A percentile compares a stretch with the other conserved stretches of the same genome.
Conservation (phyloP, 2,113 vertebrate species). For the Forbesichthys agassizii region DNA sequence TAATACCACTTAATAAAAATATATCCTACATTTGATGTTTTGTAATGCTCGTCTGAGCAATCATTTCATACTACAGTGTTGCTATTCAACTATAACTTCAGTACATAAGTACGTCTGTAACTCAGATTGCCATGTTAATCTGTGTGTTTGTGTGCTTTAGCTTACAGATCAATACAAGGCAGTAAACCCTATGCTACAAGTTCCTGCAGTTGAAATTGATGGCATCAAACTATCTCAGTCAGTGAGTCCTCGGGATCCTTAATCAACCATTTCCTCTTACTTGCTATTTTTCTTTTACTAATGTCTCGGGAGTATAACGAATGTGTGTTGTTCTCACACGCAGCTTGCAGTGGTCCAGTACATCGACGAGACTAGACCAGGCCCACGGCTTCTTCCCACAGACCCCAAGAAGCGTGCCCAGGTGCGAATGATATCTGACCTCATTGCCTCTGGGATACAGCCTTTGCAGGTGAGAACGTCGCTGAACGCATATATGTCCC, state of each 20-base stretch:
- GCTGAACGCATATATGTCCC: not conserved
- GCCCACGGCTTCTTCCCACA: constrained; percentile 82
- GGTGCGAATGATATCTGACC: constrained; percentile 88
- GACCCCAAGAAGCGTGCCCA: constrained; percentile 85
- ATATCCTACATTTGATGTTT: not conserved
- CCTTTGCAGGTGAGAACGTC: constrained; percentile 85
- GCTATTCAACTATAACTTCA: not conserved
- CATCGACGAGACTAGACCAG: constrained; percentile 88
- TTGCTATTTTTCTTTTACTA: not conserved
- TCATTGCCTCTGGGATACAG: constrained; percentile 90
- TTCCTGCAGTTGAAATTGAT: constrained; percentile 90
- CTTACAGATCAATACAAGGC: constrained; percentile 80
- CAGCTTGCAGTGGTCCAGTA: constrained; percentile 96
- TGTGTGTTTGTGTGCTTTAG: constrained; percentile 61
- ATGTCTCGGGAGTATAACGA: not conserved
- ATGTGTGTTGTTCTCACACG: not conserved
- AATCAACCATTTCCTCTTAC: not conserved
- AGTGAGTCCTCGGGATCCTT: constrained; percentile 73
- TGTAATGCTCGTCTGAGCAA: no score
- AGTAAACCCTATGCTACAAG: constrained; percentile 96
- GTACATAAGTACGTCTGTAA: no score
- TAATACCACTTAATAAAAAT: not conserved
- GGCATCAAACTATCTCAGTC: constrained; percentile 88
- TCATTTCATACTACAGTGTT: not conserved
- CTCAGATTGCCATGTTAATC: not conserved